Percentiles rank a stretch among this genome's conserved stretches.
phyloP scores from a whole-genome alignment of 1,140 invertebrate species.

The Drosophila oshimai region DNA sequence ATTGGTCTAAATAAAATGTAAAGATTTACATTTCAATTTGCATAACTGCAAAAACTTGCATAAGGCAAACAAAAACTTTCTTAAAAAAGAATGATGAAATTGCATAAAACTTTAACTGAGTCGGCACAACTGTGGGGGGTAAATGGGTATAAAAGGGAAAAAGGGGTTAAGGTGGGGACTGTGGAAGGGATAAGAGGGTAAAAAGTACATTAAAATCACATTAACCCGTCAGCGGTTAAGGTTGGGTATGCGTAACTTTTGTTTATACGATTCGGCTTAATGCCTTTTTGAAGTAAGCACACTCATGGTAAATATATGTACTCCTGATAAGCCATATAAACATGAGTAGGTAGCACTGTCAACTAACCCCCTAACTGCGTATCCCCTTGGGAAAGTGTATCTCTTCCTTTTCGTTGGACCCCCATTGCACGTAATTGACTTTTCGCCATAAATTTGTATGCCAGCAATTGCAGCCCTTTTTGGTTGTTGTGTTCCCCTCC shows the following conservation, averaged over 20 bases:
- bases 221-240: slow-evolving; percentile 77
- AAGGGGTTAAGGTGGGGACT: too few species aligned
- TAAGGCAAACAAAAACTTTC: slow-evolving; percentile 25
- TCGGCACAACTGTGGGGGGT: background rate
- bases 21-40: slow-evolving; percentile 43
- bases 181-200: slow-evolving; percentile 14
- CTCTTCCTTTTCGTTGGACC: background rate
- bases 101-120: slow-evolving; percentile 51
- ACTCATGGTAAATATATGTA: slow-evolving; percentile 5
- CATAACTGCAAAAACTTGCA: slow-evolving; percentile 11
- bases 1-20: background rate
- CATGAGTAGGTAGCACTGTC: slow-evolving; percentile 8
- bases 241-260: slow-evolving; percentile 74
- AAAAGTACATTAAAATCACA: slow-evolving; percentile 81
- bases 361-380: slow-evolving; percentile 21
- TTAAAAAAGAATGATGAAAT: slow-evolving; percentile 40
- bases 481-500: background rate
- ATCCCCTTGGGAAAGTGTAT: slow-evolving; percentile 25
- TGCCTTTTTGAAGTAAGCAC: slow-evolving; percentile 68
- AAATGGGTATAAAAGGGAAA: background rate
- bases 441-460: slow-evolving; percentile 56
- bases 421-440: slow-evolving; percentile 56
- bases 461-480: slow-evolving; percentile 48
- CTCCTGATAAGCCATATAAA: slow-evolving; percentile 15
- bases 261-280: slow-evolving; percentile 69